Percentiles rank a stretch among this genome's conserved stretches.
Conservation (phyloP, 2,888 invertebrate genomes). For the Acanthacorydalis orientalis region DNA sequence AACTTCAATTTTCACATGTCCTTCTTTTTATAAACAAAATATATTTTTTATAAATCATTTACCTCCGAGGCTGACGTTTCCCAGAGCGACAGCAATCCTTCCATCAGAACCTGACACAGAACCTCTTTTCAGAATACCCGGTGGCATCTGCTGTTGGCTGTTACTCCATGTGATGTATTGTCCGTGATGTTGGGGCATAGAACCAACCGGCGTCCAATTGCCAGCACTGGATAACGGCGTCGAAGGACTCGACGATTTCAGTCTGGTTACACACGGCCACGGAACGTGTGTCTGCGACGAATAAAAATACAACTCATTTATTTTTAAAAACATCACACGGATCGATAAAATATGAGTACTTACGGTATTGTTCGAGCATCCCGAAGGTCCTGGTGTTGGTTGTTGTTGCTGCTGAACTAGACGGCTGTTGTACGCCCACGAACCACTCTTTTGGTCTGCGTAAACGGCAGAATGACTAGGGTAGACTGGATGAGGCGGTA, state of each 20-base stretch:
- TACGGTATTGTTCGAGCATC: not conserved
- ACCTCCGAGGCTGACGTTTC: not conserved
- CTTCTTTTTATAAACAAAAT: too few relatives aligned
- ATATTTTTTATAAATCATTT: too few relatives aligned
- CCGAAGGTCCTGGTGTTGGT: not conserved
- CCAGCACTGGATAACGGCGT: not conserved
- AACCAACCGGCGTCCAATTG: not conserved
- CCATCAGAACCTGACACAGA: constrained; percentile 5
- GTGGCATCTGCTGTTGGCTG: not conserved
- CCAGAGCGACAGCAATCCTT: not conserved
- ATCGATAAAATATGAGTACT: too few relatives aligned
- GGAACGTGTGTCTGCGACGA: not conserved
- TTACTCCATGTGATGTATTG: not conserved
- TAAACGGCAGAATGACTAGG: constrained; percentile 30
- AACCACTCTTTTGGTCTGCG: constrained; percentile 29
- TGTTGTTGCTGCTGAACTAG: constrained; percentile 15
- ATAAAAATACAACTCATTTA: too few relatives aligned
- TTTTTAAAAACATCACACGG: too few relatives aligned
- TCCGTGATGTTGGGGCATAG: not conserved
- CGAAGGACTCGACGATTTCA: not conserved
- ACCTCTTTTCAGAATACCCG: constrained; percentile 3
- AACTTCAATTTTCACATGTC: too few relatives aligned
- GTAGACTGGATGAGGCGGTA: constrained; percentile 14
- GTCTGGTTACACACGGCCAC: not conserved
- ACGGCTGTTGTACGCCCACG: constrained; percentile 31